Percentiles rank a stretch among this genome's conserved stretches.
phyloP scores from a whole-genome alignment of 64 coral and sea anemone species.

The Cladopsammia gracilis region DNA sequence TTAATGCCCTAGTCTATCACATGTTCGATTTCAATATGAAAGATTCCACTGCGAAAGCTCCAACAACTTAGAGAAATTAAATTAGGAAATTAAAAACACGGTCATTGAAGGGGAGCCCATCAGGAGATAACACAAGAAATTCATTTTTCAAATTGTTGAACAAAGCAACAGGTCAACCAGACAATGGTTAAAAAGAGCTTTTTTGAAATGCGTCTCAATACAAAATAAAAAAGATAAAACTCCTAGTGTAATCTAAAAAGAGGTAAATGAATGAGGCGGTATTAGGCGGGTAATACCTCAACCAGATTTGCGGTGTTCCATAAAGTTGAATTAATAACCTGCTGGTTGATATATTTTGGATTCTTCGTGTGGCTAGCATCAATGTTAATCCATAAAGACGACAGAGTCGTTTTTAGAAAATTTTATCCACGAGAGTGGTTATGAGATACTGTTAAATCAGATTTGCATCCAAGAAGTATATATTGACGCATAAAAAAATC shows the following conservation, averaged over 20 bases:
- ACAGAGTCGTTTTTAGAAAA: not conserved
- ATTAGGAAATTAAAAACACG: too few species aligned
- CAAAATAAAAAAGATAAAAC: not conserved
- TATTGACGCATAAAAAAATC: too few species aligned
- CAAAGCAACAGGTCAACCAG: constrained; percentile 20
- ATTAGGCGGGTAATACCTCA: not conserved
- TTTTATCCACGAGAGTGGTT: too few species aligned
- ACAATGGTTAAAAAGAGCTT: not conserved
- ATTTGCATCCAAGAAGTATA: too few species aligned
- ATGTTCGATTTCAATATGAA: too few species aligned
- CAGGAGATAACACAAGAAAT: not conserved
- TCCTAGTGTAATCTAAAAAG: not conserved
- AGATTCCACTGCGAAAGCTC: too few species aligned
- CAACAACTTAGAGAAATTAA: too few species aligned
- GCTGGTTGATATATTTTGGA: not conserved
- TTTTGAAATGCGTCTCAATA: not conserved
- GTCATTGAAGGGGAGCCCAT: not conserved
- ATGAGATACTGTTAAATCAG: too few species aligned
- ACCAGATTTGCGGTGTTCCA: constrained; percentile 28
- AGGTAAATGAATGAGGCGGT: not conserved
- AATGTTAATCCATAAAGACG: not conserved
- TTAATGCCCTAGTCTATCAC: too few species aligned
- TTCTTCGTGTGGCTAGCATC: not conserved
- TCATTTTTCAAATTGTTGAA: not conserved
- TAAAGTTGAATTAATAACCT: not conserved